Evolutionary conservation across 2,797 vertebrate genomes (phyloP).

Genomic region (Mormyrops boulengeri): DNA sequence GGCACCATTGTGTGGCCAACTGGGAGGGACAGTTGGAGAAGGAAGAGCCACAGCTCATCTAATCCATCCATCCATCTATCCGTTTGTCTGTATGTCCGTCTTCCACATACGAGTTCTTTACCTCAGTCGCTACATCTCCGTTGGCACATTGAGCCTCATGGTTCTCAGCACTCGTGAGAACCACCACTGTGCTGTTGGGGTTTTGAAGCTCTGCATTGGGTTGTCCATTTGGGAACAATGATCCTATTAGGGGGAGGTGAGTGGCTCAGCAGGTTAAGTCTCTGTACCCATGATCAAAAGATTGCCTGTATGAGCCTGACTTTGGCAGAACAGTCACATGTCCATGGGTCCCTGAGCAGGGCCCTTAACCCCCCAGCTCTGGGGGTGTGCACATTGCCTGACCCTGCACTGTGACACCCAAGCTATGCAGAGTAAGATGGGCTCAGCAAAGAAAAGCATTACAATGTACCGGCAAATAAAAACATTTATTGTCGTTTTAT

Average conservation of each 20-base stretch:
- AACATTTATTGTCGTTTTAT: not conserved
- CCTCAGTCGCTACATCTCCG: not conserved
- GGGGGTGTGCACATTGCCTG: not conserved
- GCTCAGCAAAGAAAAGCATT: not conserved
- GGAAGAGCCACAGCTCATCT: not conserved
- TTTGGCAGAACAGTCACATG: not conserved
- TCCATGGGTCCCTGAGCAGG: not conserved
- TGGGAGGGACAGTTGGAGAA: not conserved
- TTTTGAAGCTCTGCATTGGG: not conserved
- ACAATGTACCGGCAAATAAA: not conserved
- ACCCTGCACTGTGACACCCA: not conserved
- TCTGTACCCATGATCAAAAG: not conserved
- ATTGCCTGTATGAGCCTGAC: not conserved
- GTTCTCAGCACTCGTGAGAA: not conserved
- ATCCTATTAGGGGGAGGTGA: not conserved
- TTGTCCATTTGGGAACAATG: not conserved
- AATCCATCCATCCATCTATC: not conserved
- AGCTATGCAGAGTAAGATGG: not conserved
- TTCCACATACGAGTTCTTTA: not conserved
- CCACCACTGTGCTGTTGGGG: not conserved
- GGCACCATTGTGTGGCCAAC: not conserved
- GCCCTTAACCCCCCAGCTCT: not conserved
- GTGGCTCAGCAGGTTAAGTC: not conserved
- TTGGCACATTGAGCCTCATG: not conserved
- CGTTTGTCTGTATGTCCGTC: not conserved